Percentiles rank a stretch among this genome's conserved stretches.
Evolutionary conservation across 92 coral and sea anemone species (phyloP).

Genomic region (Porites evermanni): DNA sequence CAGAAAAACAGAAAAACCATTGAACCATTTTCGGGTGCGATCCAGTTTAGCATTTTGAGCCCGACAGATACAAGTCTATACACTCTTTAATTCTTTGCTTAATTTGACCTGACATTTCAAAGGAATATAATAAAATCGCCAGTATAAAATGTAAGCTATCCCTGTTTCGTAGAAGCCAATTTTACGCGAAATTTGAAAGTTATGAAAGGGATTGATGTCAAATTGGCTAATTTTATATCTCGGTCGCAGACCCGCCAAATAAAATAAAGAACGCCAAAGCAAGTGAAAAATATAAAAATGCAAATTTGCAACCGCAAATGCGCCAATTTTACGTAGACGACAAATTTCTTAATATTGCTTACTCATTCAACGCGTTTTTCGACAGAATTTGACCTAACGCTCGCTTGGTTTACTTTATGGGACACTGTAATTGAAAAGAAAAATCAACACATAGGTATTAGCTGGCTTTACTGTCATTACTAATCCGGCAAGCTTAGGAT

Average conservation of each 20-base stretch:
- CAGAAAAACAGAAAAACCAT: not conserved
- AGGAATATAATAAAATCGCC: too few relatives aligned
- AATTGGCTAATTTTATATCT: constrained; percentile 38
- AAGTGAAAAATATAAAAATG: constrained; percentile 28
- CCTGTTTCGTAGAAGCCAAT: not conserved
- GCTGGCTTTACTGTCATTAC: not conserved
- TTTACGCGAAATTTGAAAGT: constrained; percentile 1
- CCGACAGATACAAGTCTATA: too few relatives aligned
- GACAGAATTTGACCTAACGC: not conserved
- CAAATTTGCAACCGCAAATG: constrained; percentile 15
- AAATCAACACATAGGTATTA: not conserved
- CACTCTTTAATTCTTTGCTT: too few relatives aligned
- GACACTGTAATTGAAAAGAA: not conserved
- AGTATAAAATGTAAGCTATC: not conserved
- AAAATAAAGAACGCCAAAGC: constrained; percentile 25
- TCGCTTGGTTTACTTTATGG: not conserved
- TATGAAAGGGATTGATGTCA: constrained; percentile 36
- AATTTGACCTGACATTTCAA: too few relatives aligned
- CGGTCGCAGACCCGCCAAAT: constrained; percentile 43
- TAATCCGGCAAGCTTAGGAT: not conserved
- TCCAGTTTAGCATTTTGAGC: not conserved
- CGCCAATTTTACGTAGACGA: constrained; percentile 6
- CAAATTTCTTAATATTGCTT: not conserved
- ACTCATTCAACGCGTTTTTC: not conserved
- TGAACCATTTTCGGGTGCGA: not conserved